These are phyloP conservation scores for Vanessa tameamea DNA, from an alignment of 1,140 invertebrate genomes.

Conservation along the genomic window DNA sequence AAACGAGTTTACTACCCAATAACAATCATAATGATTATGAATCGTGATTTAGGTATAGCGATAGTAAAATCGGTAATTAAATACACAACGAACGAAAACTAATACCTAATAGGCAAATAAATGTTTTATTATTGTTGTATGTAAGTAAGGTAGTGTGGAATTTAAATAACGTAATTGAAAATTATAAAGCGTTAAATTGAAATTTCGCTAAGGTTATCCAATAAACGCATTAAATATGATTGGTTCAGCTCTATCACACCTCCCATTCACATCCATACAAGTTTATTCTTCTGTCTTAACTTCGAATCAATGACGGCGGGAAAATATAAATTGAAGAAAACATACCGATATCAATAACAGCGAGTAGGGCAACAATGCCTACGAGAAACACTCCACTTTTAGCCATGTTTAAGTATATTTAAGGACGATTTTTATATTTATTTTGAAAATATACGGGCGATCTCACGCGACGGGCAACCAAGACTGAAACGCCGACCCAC, in stretches of 20 bases:
- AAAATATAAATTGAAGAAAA: conserved; percentile 1
- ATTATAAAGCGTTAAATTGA: neutral
- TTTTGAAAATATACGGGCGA: conserved; percentile 46
- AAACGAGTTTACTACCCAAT: conserved; percentile 10
- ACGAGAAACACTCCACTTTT: conserved; percentile 53
- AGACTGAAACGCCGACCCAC: conserved; percentile 55
- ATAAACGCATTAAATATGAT: neutral
- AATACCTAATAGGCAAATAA: no score
- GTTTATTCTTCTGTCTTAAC: neutral
- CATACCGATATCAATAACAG: conserved; percentile 65
- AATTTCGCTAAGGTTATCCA: neutral
- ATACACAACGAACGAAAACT: neutral
- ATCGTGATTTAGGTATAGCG: neutral
- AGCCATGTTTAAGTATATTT: conserved; percentile 53
- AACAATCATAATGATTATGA: conserved; percentile 7
- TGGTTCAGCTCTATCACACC: neutral
- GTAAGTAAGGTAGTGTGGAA: neutral
- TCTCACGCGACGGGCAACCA: conserved; percentile 46
- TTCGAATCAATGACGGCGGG: conserved; percentile 16
- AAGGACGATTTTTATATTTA: conserved; percentile 5
- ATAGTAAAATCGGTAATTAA: neutral
- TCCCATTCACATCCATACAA: neutral
- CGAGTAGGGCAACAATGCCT: conserved; percentile 57
- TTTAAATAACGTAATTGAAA: neutral
- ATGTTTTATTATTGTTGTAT: neutral